Evolutionary conservation across 1,140 invertebrate species (phyloP).

Genomic region (Holcopasites calliopsidis): DNA sequence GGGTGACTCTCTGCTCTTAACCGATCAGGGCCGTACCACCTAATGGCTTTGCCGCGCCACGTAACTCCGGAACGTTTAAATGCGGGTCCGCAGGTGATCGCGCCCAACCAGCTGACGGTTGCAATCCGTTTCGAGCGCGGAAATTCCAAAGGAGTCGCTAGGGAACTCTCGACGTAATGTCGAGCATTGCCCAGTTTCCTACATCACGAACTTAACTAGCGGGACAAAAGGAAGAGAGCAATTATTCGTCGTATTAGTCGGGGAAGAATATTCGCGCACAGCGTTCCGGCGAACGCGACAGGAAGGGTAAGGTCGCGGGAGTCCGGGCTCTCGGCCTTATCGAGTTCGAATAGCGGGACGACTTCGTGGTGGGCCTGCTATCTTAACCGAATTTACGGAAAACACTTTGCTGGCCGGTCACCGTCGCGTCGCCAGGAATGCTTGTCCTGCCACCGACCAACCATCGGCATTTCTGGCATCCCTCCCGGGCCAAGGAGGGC

Average conservation of each 20-base stretch:
- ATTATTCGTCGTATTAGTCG: too few relatives aligned
- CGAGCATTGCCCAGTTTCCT: too few relatives aligned
- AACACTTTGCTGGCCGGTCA: constrained; percentile 62
- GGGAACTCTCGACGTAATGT: background rate
- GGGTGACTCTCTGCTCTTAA: constrained; percentile 45
- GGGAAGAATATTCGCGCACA: too few relatives aligned
- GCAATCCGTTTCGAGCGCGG: background rate
- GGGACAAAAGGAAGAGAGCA: too few relatives aligned
- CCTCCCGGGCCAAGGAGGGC: background rate
- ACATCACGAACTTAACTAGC: background rate
- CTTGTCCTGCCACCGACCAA: constrained; percentile 62
- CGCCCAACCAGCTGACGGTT: too few relatives aligned
- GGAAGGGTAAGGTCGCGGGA: too few relatives aligned
- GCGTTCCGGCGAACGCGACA: too few relatives aligned
- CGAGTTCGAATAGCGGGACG: constrained; percentile 37
- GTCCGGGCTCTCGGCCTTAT: too few relatives aligned
- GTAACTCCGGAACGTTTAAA: constrained; percentile 36
- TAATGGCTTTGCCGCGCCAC: constrained; percentile 49
- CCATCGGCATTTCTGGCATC: constrained; percentile 61
- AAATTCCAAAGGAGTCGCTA: background rate
- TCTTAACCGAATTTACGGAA: constrained; percentile 71
- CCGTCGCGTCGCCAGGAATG: constrained; percentile 55
- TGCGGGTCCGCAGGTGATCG: constrained; percentile 22
- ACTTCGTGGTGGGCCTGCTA: constrained; percentile 65
- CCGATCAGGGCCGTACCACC: constrained; percentile 40